These are phyloP conservation scores for Rhopalosiphum nymphaeae DNA, from an alignment of 2,888 invertebrate genomes.

Conservation along the genomic window DNA sequence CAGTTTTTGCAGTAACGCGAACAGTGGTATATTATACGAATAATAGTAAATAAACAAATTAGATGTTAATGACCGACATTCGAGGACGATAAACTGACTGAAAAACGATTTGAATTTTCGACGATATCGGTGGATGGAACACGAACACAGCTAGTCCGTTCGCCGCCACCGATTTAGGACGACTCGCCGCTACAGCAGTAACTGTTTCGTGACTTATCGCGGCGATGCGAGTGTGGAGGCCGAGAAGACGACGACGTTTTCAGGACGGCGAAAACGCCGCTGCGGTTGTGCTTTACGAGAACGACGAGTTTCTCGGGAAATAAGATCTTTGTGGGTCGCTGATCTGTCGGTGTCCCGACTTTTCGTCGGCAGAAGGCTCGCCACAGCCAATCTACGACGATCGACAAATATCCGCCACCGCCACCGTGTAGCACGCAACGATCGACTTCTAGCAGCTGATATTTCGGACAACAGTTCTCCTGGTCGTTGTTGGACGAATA, in stretches of 20 bases:
- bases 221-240: background rate
- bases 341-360: background rate
- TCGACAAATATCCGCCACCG: background rate
- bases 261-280: background rate
- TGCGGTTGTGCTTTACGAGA: background rate
- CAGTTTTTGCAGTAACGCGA: background rate
- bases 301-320: conserved; percentile 8
- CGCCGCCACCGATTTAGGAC: background rate
- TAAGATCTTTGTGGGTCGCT: background rate
- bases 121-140: background rate
- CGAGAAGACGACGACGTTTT: background rate
- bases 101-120: background rate
- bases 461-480: background rate
- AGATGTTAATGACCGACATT: background rate
- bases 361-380: background rate
- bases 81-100: too few relatives aligned
- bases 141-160: background rate
- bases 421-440: background rate
- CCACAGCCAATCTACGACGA: background rate
- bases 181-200: background rate
- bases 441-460: background rate
- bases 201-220: background rate
- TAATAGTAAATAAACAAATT: background rate
- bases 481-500: too few relatives aligned
- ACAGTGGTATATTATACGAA: background rate